Evolutionary conservation across 2,888 invertebrate genomes (phyloP).

Genomic region (Sesamia inferens): DNA sequence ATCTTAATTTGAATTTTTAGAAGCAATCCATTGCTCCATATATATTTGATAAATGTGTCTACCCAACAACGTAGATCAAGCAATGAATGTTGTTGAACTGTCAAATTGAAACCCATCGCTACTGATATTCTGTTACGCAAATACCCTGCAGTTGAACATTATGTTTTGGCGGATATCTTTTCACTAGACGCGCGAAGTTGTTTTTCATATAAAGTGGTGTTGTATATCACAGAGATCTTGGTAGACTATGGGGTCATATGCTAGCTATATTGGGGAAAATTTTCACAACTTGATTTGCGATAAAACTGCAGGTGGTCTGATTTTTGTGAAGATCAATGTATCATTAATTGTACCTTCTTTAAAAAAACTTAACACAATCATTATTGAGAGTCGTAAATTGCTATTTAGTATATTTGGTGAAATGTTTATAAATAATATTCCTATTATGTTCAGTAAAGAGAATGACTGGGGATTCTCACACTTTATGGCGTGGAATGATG

Average conservation of each 20-base stretch:
- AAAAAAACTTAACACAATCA: neutral
- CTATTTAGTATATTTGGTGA: neutral
- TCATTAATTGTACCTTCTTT: neutral
- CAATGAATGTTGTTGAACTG: too few relatives aligned
- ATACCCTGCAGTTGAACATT: too few relatives aligned
- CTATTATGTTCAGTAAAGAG: conserved; percentile 87
- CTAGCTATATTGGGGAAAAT: neutral
- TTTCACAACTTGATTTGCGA: neutral
- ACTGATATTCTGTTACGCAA: too few relatives aligned
- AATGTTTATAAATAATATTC: conserved; percentile 5
- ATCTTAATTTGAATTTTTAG: too few relatives aligned
- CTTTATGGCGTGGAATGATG: conserved; percentile 98
- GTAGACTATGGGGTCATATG: neutral
- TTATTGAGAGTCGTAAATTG: neutral
- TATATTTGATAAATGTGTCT: too few relatives aligned
- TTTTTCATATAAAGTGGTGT: neutral
- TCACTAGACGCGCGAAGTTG: neutral
- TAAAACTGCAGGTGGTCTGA: too few relatives aligned
- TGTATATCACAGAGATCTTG: neutral
- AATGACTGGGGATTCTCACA: conserved; percentile 99
- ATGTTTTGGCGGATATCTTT: neutral
- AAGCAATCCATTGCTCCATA: too few relatives aligned
- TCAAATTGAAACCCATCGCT: too few relatives aligned
- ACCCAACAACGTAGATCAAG: too few relatives aligned
- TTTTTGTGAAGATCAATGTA: neutral